phyloP scores from a whole-genome alignment of 2,888 invertebrate genomes.

The Yponomeuta evonymella region DNA sequence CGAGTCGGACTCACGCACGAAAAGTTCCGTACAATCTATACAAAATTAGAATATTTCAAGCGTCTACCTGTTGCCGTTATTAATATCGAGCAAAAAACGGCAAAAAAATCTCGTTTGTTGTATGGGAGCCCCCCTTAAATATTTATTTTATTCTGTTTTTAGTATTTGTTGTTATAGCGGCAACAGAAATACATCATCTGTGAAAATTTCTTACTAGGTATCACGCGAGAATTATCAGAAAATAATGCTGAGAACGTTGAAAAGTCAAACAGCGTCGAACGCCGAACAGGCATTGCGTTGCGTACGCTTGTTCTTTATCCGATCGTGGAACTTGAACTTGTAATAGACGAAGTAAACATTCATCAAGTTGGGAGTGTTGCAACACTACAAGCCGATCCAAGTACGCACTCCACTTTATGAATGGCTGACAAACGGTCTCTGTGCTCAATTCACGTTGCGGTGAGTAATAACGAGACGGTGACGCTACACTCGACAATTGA shows the following conservation, averaged over 20 bases:
- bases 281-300: not conserved
- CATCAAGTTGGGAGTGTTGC: not conserved
- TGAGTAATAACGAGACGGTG: slow-evolving; percentile 30
- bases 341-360: not conserved
- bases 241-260: not conserved
- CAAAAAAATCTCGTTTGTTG: too few relatives aligned
- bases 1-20: too few relatives aligned
- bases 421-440: slow-evolving; percentile 17
- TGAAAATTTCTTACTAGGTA: too few relatives aligned
- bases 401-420: slow-evolving; percentile 6
- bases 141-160: too few relatives aligned
- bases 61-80: too few relatives aligned
- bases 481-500: slow-evolving; percentile 3
- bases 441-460: slow-evolving; percentile 22
- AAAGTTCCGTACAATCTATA: too few relatives aligned
- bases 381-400: not conserved
- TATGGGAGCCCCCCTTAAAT: too few relatives aligned
- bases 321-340: not conserved
- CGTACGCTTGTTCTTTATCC: not conserved
- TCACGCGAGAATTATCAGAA: not conserved
- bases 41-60: too few relatives aligned
- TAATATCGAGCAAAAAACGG: too few relatives aligned
- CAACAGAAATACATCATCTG: too few relatives aligned
- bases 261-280: not conserved
- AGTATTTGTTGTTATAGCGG: too few relatives aligned